Evolutionary conservation across 2,113 vertebrate genomes (phyloP).

Genomic region (Carassius carassius): DNA sequence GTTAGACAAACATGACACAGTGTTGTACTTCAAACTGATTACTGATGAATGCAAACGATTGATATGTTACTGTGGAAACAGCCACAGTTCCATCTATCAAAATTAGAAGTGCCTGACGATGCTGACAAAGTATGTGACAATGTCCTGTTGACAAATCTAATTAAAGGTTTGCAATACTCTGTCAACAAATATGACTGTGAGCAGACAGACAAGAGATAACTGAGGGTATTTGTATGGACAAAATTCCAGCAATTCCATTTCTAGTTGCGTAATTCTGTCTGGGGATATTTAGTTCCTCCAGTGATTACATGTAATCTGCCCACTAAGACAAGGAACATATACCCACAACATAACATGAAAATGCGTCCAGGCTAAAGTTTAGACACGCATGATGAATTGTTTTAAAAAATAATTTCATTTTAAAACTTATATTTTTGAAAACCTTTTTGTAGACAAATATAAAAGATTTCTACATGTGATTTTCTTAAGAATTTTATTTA

Average conservation of each 20-base stretch:
- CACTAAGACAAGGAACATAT: not conserved
- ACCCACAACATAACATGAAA: not conserved
- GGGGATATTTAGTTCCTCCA: conserved; percentile 28
- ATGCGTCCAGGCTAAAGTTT: not conserved
- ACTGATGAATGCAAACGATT: conserved; percentile 27
- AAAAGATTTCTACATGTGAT: not conserved
- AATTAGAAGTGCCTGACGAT: conserved; percentile 23
- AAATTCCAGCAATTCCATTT: conserved; percentile 57
- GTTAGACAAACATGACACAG: not conserved
- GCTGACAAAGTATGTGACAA: conserved; percentile 41
- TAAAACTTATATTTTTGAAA: not conserved
- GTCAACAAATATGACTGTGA: conserved; percentile 47
- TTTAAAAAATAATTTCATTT: not conserved
- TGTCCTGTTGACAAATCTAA: conserved; percentile 51
- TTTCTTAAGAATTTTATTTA: too few relatives aligned
- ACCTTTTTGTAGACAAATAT: not conserved
- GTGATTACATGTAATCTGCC: conserved; percentile 22
- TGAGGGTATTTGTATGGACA: conserved; percentile 41
- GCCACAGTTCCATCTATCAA: conserved; percentile 6
- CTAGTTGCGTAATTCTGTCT: conserved; percentile 41
- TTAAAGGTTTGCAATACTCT: conserved; percentile 43
- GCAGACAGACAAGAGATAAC: conserved; percentile 24
- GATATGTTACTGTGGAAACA: not conserved
- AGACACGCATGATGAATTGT: not conserved
- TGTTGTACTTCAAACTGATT: not conserved